Evolutionary conservation across 2,797 vertebrate species (phyloP), one percentile per base, ranked within the genome.

Genomic region (Lagodon rhomboides): DNA sequence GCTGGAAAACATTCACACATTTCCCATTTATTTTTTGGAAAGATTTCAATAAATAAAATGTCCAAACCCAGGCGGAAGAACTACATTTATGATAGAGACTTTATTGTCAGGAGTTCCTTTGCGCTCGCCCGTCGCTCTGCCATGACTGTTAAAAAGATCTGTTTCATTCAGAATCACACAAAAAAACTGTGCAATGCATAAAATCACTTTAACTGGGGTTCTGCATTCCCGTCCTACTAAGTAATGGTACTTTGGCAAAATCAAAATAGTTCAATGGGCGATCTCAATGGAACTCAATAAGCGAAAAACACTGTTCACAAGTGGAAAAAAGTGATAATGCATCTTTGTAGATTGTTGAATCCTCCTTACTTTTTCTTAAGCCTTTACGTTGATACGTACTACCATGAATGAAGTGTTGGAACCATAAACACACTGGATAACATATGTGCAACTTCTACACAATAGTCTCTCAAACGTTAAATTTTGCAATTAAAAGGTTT

Each of bases 361-460:
- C 79, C 74, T 90, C 66, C 89, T 80, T 84, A 84, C 81, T 90
- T 92, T 92, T 92, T 89, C 87, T 83, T 89, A 88, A 85, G 74
- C 84, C 75, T 90, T 93, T 85, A 91, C 58, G 68, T 94, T 95
- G 92, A 94, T 96, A 95, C 94, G 89, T 94, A 95, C 95, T 95
- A 97, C 95, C 95, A 96, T 94, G 95, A 91, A 97, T 95, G 95
- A 96, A 95, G 95, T 95, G 94, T 96, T 95, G 95, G 95, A 95
- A 96, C 93, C 95, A 96, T 93, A 92, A 95, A 94, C 93, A 96
- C 95, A 95, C 94, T 92, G 94, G 94, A 92, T 96, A 96, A 95
- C 94, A 91, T 94, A 95, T 97, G 97, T 98, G 97, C 96, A 97
- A 96, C 96, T 95, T 96, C 94, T 95, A 96, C 96, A 98, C 96